These are phyloP conservation scores for Origma solitaria DNA, from an alignment of 2,113 vertebrate genomes.

Conservation along the genomic window DNA sequence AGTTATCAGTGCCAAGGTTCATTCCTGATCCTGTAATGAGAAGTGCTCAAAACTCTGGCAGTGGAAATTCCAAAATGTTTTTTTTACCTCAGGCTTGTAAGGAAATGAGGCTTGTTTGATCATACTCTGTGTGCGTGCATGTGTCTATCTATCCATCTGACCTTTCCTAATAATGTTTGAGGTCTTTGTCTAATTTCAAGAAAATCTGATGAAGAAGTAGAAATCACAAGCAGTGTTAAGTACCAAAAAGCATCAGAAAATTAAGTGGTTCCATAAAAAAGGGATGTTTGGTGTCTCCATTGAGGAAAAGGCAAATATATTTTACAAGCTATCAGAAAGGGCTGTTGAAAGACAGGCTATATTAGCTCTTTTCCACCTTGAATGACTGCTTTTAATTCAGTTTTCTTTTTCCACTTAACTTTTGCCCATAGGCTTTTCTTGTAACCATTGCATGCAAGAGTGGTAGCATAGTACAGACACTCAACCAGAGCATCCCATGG, in stretches of 20 bases:
- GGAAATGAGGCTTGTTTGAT: constrained; percentile 52
- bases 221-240: neutral
- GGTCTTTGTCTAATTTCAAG: constrained; percentile 5
- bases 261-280: neutral
- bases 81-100: constrained; percentile 58
- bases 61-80: constrained; percentile 37
- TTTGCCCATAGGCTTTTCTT: neutral
- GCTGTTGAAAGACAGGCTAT: neutral
- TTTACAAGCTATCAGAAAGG: neutral
- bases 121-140: neutral
- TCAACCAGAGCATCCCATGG: neutral
- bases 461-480: neutral
- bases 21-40: constrained; percentile 14
- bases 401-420: neutral
- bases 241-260: neutral
- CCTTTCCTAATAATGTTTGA: neutral
- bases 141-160: neutral
- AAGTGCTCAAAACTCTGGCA: neutral
- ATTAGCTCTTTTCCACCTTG: neutral
- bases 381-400: neutral
- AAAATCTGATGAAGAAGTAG: neutral
- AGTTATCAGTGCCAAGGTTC: constrained; percentile 23
- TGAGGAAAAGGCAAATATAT: neutral
- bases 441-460: neutral
- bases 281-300: neutral